Evolutionary conservation across 2,113 vertebrate species (phyloP).

Genomic region (Brachyistius frenatus): DNA sequence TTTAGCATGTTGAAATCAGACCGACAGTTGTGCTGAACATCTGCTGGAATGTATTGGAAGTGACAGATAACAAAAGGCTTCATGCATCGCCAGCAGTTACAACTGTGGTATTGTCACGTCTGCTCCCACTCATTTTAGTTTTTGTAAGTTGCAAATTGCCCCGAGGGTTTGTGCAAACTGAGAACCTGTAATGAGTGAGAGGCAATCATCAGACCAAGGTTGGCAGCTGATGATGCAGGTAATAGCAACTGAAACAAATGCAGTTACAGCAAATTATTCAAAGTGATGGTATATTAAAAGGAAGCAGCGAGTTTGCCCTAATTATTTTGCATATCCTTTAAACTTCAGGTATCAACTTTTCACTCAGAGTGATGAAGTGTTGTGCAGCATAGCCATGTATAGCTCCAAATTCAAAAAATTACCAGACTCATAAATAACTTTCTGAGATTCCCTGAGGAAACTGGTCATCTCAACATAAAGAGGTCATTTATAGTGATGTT

Average conservation of each 20-base stretch:
- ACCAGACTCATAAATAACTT: not conserved
- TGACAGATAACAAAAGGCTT: conserved; percentile 12
- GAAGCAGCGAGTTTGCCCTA: too few species aligned
- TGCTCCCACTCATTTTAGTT: conserved; percentile 38
- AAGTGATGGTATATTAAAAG: too few species aligned
- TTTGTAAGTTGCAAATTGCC: conserved; percentile 48
- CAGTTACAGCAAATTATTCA: too few species aligned
- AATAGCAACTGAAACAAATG: too few species aligned
- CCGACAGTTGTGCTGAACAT: not conserved
- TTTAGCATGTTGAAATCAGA: conserved; percentile 4
- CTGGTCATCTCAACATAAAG: not conserved
- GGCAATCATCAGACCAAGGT: conserved; percentile 38
- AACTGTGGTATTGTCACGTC: conserved; percentile 24
- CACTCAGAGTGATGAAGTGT: not conserved
- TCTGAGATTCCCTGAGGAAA: too few species aligned
- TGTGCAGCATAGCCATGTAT: too few species aligned
- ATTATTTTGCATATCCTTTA: too few species aligned
- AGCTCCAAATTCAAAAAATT: not conserved
- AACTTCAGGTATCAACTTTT: too few species aligned
- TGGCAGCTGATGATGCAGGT: too few species aligned
- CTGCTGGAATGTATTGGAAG: not conserved
- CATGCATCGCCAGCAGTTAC: conserved; percentile 2
- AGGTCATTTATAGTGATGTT: conserved; percentile 5
- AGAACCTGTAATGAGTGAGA: conserved; percentile 36
- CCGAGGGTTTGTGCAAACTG: conserved; percentile 31